Evolutionary conservation across 2,888 invertebrate genomes (phyloP).

Genomic region (Meloe dianella): DNA sequence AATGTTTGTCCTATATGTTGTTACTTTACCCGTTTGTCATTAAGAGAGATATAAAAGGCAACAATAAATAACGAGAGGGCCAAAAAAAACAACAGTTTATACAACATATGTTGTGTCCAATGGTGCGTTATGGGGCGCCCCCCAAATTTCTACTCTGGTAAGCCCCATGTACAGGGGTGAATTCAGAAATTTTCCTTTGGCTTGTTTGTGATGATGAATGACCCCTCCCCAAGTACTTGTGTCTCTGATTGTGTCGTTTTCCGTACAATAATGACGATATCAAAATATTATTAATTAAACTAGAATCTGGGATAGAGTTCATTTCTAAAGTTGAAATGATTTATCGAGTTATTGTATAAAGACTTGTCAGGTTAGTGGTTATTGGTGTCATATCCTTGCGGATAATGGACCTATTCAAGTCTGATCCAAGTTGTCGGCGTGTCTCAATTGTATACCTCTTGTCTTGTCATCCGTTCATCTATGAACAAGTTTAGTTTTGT

Average conservation of each 20-base stretch:
- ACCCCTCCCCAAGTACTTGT: no score
- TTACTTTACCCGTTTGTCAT: conserved; percentile 17
- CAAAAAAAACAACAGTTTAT: no score
- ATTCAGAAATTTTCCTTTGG: no score
- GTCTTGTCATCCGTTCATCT: neutral
- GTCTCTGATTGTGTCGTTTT: conserved; percentile 3
- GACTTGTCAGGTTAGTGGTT: conserved; percentile 42
- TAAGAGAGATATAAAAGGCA: conserved; percentile 32
- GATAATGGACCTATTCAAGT: conserved; percentile 45
- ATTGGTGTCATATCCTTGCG: conserved; percentile 46
- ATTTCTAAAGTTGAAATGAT: conserved; percentile 32
- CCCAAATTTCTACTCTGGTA: no score
- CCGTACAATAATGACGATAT: conserved; percentile 18
- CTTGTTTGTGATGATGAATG: no score
- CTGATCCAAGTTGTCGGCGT: conserved; percentile 34
- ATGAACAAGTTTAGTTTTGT: neutral
- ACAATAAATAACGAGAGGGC: conserved; percentile 26
- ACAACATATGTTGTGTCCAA: conserved; percentile 16
- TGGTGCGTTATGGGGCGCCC: no score
- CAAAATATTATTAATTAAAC: neutral
- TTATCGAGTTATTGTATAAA: conserved; percentile 37
- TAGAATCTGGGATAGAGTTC: neutral
- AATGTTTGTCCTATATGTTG: conserved; percentile 20
- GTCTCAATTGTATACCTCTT: neutral
- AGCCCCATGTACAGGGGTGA: no score